Evolutionary conservation across 2,113 vertebrate genomes (phyloP), one percentile per base, ranked within the genome.

Genomic region (Cettia cetti): DNA sequence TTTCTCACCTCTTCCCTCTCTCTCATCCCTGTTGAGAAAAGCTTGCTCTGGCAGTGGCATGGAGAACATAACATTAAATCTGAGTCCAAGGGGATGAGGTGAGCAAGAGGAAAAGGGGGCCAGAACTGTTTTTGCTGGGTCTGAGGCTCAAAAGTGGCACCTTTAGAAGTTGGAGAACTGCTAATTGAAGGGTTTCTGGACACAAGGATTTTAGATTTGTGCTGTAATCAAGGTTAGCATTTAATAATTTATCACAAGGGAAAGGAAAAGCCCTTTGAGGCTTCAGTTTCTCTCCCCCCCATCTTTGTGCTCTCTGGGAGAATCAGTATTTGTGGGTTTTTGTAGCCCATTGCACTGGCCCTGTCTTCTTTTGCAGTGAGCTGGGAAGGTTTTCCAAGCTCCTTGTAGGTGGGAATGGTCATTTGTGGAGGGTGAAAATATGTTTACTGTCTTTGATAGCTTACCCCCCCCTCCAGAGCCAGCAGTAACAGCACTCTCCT

Each of bases 341-440:
- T 59, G 31, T 61, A 65, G 33, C 33, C 82, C 65, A 11, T 78
- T 27, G 20, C 12, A 30, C 13, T 3, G 21, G 10, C 19, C 31
- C 27, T 33, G 9, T 6, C 30, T 53, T 71, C 35, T 42, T 66
- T 42, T 71, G 17, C 23, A 37, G 78, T 1, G 17, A 66, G 28
- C 53, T 56, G 18, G 63, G 45, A 61, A 80, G 17, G 35, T 66
- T 57, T 54, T 50, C 59, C 54, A 19, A n/a, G 22, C 63, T 69
- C n/a, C 0, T 2, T 47, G 23, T n/a, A 54, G 0, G 1, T 3
- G 9, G 15, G 65, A 59, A 80, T 0, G 20, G 50, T 37, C 50
- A 50, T 33, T 70, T 65, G 42, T 1, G 0, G 26, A 3, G 8
- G 57, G 33, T 18, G 30, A 74, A 45, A 59, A 89, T 47, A 13